phyloP scores from a whole-genome alignment of 2,797 vertebrate genomes.

The Periophthalmus magnuspinnatus region DNA sequence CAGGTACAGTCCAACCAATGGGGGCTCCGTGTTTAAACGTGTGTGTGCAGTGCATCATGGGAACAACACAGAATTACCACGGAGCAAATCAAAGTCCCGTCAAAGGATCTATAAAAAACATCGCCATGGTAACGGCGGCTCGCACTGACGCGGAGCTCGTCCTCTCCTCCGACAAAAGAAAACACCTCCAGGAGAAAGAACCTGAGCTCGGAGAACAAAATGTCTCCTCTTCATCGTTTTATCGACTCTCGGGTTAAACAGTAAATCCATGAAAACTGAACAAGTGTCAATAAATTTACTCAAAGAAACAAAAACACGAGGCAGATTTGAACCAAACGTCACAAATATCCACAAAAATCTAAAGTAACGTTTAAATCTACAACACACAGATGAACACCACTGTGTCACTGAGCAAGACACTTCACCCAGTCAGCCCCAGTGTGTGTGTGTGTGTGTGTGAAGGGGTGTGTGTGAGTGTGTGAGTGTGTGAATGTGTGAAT shows the following conservation, averaged over 20 bases:
- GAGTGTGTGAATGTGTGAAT: no score
- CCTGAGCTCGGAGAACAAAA: conserved; percentile 17
- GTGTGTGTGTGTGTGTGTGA: no score
- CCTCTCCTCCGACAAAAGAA: conserved; percentile 1
- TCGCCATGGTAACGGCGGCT: conserved; percentile 55
- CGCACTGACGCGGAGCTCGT: conserved; percentile 10
- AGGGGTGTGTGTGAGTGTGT: no score
- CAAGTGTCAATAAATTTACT: no score
- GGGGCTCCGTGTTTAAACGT: not conserved
- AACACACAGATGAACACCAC: no score
- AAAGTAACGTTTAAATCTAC: no score
- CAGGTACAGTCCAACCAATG: conserved; percentile 32
- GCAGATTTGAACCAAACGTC: no score
- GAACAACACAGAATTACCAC: conserved; percentile 22
- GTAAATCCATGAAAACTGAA: no score
- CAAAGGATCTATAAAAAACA: conserved; percentile 46
- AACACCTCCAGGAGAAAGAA: conserved; percentile 22
- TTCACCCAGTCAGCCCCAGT: no score
- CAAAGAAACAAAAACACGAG: no score
- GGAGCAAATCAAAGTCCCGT: conserved; percentile 32
- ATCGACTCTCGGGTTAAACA: conserved; percentile 12
- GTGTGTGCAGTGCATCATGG: not conserved
- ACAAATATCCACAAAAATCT: no score
- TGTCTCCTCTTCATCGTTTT: conserved; percentile 15
- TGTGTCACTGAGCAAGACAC: no score